These are phyloP conservation scores for Drosophila buzzatii DNA, from an alignment of 2,888 invertebrate species.

Conservation along the genomic window DNA sequence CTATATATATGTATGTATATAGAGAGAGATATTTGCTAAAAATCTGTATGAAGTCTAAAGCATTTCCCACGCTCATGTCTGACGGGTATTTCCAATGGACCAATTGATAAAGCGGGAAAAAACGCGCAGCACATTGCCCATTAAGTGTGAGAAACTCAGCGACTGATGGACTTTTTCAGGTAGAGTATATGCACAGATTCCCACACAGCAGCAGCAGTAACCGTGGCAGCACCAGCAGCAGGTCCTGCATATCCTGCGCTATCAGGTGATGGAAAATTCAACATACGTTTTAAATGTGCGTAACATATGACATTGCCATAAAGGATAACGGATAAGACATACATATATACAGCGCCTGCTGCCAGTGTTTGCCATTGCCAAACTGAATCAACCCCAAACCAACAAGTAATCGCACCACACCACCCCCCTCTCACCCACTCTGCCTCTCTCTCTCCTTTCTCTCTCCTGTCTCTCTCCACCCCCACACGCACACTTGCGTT, in stretches of 20 bases:
- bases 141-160: constrained; percentile 64
- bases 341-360: constrained; percentile 18
- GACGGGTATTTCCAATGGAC: constrained; percentile 69
- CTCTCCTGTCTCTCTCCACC: background rate
- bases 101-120: constrained; percentile 74
- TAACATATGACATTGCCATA: constrained; percentile 81
- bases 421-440: background rate
- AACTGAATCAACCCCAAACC: constrained; percentile 19
- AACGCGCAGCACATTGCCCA: constrained; percentile 51
- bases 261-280: constrained; percentile 76
- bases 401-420: background rate
- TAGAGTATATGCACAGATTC: constrained; percentile 53
- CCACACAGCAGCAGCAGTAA: constrained; percentile 46
- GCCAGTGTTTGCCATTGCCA: constrained; percentile 33
- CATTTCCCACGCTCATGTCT: constrained; percentile 75
- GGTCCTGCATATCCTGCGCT: constrained; percentile 30
- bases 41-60: constrained; percentile 18
- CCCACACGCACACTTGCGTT: constrained; percentile 21
- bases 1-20: background rate
- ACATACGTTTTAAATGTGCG: constrained; percentile 84
- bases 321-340: constrained; percentile 72
- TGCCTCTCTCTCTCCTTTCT: background rate
- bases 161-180: constrained; percentile 35
- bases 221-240: constrained; percentile 17
- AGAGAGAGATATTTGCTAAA: constrained; percentile 31